Evolutionary conservation across 2,888 invertebrate species (phyloP).

Genomic region (Drosophila mulleri): DNA sequence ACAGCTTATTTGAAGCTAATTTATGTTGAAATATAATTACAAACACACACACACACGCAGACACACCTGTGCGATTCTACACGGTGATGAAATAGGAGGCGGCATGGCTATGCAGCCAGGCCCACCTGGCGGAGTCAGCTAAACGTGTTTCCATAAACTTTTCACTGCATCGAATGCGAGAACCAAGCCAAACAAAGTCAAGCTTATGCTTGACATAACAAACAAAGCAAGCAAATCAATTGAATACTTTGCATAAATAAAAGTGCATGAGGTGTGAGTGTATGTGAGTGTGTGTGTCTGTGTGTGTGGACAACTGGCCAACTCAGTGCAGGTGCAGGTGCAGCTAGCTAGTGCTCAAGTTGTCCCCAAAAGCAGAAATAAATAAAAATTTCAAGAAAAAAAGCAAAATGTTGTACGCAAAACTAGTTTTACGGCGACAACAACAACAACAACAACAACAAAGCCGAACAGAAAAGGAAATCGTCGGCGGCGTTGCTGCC

Average conservation of each 20-base stretch:
- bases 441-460: constrained; percentile 16
- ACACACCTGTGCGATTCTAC: constrained; percentile 8
- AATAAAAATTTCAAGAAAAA: constrained; percentile 14
- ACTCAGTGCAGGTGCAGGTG: constrained; percentile 64
- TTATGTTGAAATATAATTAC: constrained; percentile 22
- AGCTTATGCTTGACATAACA: constrained; percentile 28
- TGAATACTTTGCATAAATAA: constrained; percentile 63
- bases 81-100: constrained; percentile 42
- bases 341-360: constrained; percentile 37
- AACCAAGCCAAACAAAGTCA: constrained; percentile 49
- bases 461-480: constrained; percentile 72
- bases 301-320: constrained; percentile 44
- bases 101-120: constrained; percentile 2
- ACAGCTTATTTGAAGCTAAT: constrained; percentile 44
- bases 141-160: constrained; percentile 65
- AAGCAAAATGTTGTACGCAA: constrained; percentile 54
- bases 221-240: constrained; percentile 41
- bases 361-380: constrained; percentile 57
- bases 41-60: constrained; percentile 4
- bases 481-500: constrained; percentile 68
- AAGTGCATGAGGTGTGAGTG: neutral
- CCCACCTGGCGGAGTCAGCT: constrained; percentile 13
- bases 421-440: constrained; percentile 70
- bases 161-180: constrained; percentile 62
- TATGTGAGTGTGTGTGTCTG: neutral